Evolutionary conservation across 2,113 vertebrate species (phyloP), one percentile per base, ranked within the genome.

Genomic region (Taurulus bubalis): DNA sequence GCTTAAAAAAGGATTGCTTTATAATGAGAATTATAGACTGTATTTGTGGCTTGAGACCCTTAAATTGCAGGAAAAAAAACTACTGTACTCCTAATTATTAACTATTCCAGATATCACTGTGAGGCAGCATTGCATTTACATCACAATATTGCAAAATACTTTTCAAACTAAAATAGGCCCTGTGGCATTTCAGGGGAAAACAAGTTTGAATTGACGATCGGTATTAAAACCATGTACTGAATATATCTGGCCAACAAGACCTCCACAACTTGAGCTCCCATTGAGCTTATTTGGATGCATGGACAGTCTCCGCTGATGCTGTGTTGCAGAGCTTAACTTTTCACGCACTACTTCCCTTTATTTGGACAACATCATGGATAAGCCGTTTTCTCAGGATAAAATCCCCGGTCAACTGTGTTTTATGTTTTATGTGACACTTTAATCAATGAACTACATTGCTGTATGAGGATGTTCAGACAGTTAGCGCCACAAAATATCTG

Each of bases 1-100:
- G 59, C 56, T 55, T 67, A 36, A 78, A 83, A 83, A 12, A 16
- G 4, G 45, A 71, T 42, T 28, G 30, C 30, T 62, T 69, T 62
- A 63, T 62, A 36, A 26, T 34, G 34, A 59, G 15, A 15, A 72
- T 22, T 49, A 67, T 51, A 53, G 47, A 42, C 26, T 64, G 5
- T 22, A 55, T 64, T 32, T 45, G 18, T 65, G 14, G 22, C 9
- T 30, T 51, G 65, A 58, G 42, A 65, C 22, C 32, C 40, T 36
- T 22, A 36, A 70, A 72, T 63, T 28, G 9, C 32, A 51, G 26
- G 5, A 30, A n/a, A 11, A 16, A 8, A 16, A 40, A n/a, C 1
- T 7, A 10, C 40, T 53, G 15, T 30, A 28, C 34, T 28, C 9
- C 8, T n/a, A n/a, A n/a, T n/a, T n/a, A n/a, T n/a, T n/a, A n/a